Conservation (phyloP, 2,797 vertebrate species). For the Anabas testudineus region DNA sequence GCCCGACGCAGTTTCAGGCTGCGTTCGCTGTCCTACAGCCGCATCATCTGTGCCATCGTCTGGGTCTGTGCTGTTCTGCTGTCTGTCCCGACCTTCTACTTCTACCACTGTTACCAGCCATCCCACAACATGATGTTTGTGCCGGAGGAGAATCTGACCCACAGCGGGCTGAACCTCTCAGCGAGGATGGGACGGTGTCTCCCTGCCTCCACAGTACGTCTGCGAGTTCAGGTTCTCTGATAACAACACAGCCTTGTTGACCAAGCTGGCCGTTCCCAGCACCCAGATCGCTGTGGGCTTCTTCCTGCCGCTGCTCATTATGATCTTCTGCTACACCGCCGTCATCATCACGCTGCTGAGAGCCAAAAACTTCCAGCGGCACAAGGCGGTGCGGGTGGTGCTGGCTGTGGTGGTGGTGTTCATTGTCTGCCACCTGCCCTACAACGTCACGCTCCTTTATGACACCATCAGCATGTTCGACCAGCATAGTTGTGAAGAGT, state of each 20-base stretch:
- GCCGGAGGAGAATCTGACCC: background rate
- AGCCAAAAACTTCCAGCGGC: constrained; percentile 89
- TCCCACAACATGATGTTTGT: too few relatives aligned
- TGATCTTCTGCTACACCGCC: constrained; percentile 88
- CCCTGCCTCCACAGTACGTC: constrained; percentile 27
- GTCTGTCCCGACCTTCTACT: constrained; percentile 86
- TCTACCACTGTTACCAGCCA: constrained; percentile 79
- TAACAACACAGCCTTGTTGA: background rate
- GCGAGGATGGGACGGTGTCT: accelerated
- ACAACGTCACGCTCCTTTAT: constrained; percentile 85
- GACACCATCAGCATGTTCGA: constrained; percentile 72
- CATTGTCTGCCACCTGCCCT: constrained; percentile 89
- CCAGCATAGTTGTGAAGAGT: constrained; percentile 38
- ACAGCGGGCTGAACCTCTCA: background rate
- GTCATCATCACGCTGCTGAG: constrained; percentile 85
- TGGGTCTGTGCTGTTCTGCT: constrained; percentile 86
- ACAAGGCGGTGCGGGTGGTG: constrained; percentile 90
- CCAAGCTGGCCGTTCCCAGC: constrained; percentile 84
- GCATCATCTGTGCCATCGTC: constrained; percentile 80
- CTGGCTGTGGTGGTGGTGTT: constrained; percentile 89
- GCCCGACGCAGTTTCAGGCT: constrained; percentile 89
- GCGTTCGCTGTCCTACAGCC: constrained; percentile 82
- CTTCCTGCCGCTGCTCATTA: constrained; percentile 88
- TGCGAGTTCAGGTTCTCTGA: constrained; percentile 82
- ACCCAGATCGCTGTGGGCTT: constrained; percentile 88